phyloP scores from a whole-genome alignment of 1,140 invertebrate species.

The Drosophila truncata region DNA sequence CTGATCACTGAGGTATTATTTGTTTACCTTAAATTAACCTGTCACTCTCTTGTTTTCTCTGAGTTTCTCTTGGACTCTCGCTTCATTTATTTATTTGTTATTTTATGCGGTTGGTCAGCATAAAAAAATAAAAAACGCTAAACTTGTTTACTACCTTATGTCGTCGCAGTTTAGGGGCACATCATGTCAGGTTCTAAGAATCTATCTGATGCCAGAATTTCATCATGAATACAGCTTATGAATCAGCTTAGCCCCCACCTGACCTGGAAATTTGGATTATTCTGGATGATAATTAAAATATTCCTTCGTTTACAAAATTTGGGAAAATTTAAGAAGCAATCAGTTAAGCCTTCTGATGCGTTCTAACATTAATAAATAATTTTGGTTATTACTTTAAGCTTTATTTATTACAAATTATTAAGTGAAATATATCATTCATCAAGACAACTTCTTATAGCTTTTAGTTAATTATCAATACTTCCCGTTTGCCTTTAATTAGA shows the following conservation, averaged over 20 bases:
- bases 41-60: slow-evolving; percentile 7
- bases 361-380: neutral
- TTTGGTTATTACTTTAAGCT: neutral
- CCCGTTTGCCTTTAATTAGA: slow-evolving; percentile 4
- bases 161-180: slow-evolving; percentile 58
- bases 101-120: slow-evolving; percentile 30
- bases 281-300: neutral
- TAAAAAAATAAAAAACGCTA: slow-evolving; percentile 22
- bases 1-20: slow-evolving; percentile 19
- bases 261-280: slow-evolving; percentile 4
- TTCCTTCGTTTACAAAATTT: neutral
- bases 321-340: neutral
- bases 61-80: neutral
- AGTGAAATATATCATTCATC: neutral
- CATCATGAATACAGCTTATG: slow-evolving; percentile 58
- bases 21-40: slow-evolving; percentile 30
- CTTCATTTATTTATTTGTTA: slow-evolving; percentile 19
- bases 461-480: neutral
- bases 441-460: neutral
- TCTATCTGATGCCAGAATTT: slow-evolving; percentile 54
- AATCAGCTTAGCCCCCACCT: slow-evolving; percentile 33
- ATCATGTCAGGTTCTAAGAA: slow-evolving; percentile 67
- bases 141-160: slow-evolving; percentile 70
- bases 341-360: no score
- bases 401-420: neutral